Conservation (phyloP, 2,888 invertebrate genomes). For the Dasypogon diadema region DNA sequence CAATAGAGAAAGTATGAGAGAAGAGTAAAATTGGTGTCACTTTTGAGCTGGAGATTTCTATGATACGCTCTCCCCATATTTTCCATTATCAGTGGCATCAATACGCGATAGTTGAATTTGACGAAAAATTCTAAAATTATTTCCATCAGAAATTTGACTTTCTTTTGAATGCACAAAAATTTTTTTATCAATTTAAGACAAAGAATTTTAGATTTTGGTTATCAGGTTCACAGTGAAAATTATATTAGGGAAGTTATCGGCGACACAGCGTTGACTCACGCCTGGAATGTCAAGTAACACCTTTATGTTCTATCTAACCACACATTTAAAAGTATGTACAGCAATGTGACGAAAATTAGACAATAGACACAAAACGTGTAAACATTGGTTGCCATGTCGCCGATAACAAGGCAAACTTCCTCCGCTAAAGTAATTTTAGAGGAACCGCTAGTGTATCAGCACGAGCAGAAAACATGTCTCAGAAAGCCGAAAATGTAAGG, state of each 20-base stretch:
- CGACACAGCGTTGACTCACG: slow-evolving; percentile 6
- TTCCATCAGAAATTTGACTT: too few species aligned
- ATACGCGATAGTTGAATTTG: too few species aligned
- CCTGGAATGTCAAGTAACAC: slow-evolving; percentile 31
- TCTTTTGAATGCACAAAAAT: too few species aligned
- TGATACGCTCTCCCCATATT: too few species aligned
- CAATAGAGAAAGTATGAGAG: too few species aligned
- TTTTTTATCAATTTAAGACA: too few species aligned
- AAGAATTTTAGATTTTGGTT: background rate
- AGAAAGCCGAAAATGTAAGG: background rate
- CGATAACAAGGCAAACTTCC: slow-evolving; percentile 25
- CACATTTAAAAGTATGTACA: slow-evolving; percentile 24
- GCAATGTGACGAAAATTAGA: slow-evolving; percentile 16
- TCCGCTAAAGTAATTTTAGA: too few species aligned
- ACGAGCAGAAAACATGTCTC: too few species aligned
- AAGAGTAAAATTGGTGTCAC: too few species aligned
- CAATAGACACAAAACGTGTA: background rate
- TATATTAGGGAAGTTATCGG: background rate
- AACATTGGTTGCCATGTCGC: slow-evolving; percentile 33
- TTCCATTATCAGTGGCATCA: too few species aligned
- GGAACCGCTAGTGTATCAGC: background rate
- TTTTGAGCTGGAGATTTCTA: too few species aligned
- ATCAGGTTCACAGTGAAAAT: background rate
- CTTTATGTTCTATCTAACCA: slow-evolving; percentile 17
- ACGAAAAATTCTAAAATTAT: too few species aligned